These are phyloP conservation scores for Nannospalax galili DNA, from an alignment of 2,113 vertebrate genomes.

Conservation along the genomic window DNA sequence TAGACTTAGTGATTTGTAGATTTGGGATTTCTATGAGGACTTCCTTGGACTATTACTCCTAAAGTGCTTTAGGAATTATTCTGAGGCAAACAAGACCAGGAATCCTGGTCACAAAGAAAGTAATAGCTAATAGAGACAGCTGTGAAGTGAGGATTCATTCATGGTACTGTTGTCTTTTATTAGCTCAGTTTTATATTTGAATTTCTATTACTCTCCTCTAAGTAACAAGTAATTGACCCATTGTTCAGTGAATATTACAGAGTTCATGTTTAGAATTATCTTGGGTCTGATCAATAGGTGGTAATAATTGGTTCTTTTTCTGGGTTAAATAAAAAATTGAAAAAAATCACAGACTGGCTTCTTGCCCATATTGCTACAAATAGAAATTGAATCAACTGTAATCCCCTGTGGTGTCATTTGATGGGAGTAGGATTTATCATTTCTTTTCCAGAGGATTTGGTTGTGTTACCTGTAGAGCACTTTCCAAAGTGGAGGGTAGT, in stretches of 20 bases:
- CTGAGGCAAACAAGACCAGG: background rate
- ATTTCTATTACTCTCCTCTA: background rate
- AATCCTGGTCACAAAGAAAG: background rate
- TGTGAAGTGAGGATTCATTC: background rate
- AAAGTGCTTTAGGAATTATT: background rate
- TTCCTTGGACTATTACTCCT: background rate
- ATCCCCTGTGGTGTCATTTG: background rate
- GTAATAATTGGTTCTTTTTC: background rate
- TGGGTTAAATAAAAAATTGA: background rate
- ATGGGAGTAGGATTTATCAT: background rate
- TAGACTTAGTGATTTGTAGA: background rate
- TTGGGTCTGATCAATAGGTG: background rate
- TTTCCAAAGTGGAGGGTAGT: background rate
- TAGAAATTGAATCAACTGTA: background rate
- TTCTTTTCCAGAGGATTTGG: background rate
- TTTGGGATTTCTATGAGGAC: background rate
- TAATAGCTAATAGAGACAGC: background rate
- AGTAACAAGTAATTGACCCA: background rate
- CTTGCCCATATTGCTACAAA: background rate
- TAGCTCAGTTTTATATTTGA: background rate
- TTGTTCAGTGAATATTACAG: constrained; percentile 8
- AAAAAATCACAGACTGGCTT: background rate
- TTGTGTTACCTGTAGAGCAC: background rate
- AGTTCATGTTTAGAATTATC: constrained; percentile 28
- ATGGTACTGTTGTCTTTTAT: background rate